Percentiles rank a stretch among this genome's conserved stretches.
Conservation (phyloP, 1,140 invertebrate genomes). For the Hormaphis cornu region DNA sequence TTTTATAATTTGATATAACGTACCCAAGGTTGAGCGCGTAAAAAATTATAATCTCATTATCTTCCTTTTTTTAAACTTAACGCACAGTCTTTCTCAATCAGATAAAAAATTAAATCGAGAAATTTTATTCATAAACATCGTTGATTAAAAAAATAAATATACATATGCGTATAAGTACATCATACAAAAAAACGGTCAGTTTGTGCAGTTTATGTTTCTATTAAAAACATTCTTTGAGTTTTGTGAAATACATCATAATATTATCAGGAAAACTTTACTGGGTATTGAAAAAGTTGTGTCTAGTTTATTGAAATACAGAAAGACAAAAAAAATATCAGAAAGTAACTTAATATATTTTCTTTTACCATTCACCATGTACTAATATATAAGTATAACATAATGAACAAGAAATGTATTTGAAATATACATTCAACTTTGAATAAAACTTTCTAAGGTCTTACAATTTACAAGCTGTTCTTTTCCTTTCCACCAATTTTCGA, state of each 20-base stretch:
- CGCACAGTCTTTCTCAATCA: too few relatives aligned
- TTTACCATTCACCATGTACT: background rate
- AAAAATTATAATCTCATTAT: too few relatives aligned
- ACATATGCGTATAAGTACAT: too few relatives aligned
- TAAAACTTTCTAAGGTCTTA: background rate
- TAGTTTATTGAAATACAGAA: background rate
- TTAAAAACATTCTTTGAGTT: background rate
- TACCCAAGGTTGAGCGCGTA: too few relatives aligned
- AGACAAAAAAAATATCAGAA: background rate
- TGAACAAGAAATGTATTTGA: background rate
- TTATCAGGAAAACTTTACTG: background rate
- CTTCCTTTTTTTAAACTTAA: too few relatives aligned
- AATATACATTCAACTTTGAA: background rate
- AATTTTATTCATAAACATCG: too few relatives aligned
- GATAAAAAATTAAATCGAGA: too few relatives aligned
- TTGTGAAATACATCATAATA: background rate
- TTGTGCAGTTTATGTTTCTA: too few relatives aligned
- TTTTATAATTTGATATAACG: too few relatives aligned
- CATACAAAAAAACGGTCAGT: background rate
- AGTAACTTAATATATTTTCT: background rate
- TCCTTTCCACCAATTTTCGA: too few relatives aligned
- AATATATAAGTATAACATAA: too few relatives aligned
- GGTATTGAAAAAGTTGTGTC: background rate
- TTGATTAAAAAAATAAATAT: too few relatives aligned
- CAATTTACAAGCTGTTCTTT: background rate